These are phyloP conservation scores for Carposina sasakii DNA, from an alignment of 1,140 invertebrate species.

Conservation along the genomic window DNA sequence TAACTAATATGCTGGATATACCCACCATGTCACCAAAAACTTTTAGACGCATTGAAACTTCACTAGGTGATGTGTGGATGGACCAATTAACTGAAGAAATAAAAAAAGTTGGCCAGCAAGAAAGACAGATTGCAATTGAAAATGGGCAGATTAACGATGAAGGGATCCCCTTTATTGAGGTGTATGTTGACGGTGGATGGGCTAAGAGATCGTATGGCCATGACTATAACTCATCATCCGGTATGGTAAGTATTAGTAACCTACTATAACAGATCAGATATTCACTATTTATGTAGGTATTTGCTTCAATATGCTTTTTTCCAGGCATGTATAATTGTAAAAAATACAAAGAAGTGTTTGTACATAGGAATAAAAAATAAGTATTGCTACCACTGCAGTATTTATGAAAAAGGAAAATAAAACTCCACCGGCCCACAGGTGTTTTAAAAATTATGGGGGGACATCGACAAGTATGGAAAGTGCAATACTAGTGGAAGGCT, in stretches of 20 bases:
- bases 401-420: slow-evolving; percentile 1
- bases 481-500: slow-evolving; percentile 35
- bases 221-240: slow-evolving; percentile 38
- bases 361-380: slow-evolving; percentile 47
- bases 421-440: slow-evolving; percentile 21
- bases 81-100: slow-evolving; percentile 7
- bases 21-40: slow-evolving; percentile 6
- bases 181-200: slow-evolving; percentile 41
- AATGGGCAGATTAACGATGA: slow-evolving; percentile 27
- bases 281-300: neutral
- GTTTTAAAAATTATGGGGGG: slow-evolving; percentile 38
- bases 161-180: slow-evolving; percentile 38
- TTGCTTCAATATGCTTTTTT: slow-evolving; percentile 1
- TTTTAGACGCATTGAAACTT: neutral
- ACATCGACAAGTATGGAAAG: slow-evolving; percentile 37
- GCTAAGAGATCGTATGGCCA: slow-evolving; percentile 36
- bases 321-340: slow-evolving; percentile 7
- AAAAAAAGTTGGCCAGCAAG: slow-evolving; percentile 2
- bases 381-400: slow-evolving; percentile 28
- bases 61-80: slow-evolving; percentile 1
- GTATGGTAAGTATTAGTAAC: slow-evolving; percentile 15
- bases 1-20: slow-evolving; percentile 2
- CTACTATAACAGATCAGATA: neutral
- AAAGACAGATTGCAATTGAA: slow-evolving; percentile 4
- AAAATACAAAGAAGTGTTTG: slow-evolving; percentile 32